Conservation (phyloP, 2,113 vertebrate species). For the Austrofundulus limnaeus region DNA sequence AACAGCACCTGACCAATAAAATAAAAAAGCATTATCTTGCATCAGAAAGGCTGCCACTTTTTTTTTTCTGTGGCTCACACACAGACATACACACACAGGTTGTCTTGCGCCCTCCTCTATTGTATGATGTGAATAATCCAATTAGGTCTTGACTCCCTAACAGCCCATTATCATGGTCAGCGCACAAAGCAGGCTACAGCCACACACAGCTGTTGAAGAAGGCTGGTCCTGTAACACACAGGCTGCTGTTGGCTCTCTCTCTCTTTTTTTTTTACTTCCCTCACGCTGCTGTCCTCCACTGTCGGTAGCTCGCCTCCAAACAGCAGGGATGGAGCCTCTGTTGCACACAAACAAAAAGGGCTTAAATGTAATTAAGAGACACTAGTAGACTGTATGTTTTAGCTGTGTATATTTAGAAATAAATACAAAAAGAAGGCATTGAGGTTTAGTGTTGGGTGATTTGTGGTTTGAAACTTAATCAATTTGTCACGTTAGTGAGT, state of each 20-base stretch:
- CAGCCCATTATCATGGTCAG: constrained; percentile 72
- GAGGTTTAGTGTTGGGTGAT: not conserved
- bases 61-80: constrained; percentile 3
- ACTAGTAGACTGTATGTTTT: constrained; percentile 16
- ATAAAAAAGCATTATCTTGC: constrained; percentile 64
- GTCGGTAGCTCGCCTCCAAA: constrained; percentile 38
- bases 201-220: constrained; percentile 56
- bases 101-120: constrained; percentile 37
- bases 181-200: constrained; percentile 65
- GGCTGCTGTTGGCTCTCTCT: constrained; percentile 8
- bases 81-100: constrained; percentile 18
- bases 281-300: constrained; percentile 38
- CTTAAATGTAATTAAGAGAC: constrained; percentile 19
- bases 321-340: constrained; percentile 12
- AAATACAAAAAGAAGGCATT: not conserved
- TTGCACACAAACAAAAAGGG: not conserved
- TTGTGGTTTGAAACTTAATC: no score
- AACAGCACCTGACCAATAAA: constrained; percentile 63
- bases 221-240: constrained; percentile 52
- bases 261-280: not conserved
- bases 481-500: no score
- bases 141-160: constrained; percentile 71
- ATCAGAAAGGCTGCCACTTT: constrained; percentile 48
- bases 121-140: constrained; percentile 77
- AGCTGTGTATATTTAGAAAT: constrained; percentile 10